phyloP scores from a whole-genome alignment of 1,140 invertebrate species.

The Macrotrachela quadricornifera region DNA sequence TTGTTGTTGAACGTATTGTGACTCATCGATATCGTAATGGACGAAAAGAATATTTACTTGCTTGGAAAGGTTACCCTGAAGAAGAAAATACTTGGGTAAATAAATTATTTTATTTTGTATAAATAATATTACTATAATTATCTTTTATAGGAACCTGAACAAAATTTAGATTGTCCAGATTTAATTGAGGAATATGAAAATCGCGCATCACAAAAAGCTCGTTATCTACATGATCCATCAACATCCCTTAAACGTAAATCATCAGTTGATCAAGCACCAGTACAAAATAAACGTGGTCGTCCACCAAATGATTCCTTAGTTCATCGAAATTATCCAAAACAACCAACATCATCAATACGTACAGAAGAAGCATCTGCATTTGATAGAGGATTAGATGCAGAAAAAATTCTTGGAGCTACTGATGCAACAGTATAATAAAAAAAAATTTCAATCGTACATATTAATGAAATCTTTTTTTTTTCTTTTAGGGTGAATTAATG shows the following conservation, averaged over 20 bases:
- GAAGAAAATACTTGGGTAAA: slow-evolving; percentile 7
- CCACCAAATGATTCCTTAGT: too few species aligned
- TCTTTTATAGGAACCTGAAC: slow-evolving; percentile 25
- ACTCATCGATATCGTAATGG: not conserved
- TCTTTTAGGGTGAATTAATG: slow-evolving; percentile 57
- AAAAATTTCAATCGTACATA: too few species aligned
- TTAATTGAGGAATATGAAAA: slow-evolving; percentile 72
- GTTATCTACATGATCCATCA: slow-evolving; percentile 3
- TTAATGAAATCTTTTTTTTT: too few species aligned
- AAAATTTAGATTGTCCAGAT: slow-evolving; percentile 63
- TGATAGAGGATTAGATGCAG: slow-evolving; percentile 65
- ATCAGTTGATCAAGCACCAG: too few species aligned
- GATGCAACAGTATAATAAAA: slow-evolving; percentile 38
- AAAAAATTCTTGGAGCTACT: slow-evolving; percentile 80
- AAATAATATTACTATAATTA: not conserved
- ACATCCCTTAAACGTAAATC: slow-evolving; percentile 21
- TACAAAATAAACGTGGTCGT: too few species aligned
- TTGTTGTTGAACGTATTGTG: slow-evolving; percentile 63
- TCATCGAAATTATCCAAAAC: too few species aligned
- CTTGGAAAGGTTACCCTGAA: slow-evolving; percentile 8
- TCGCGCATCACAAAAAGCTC: slow-evolving; percentile 17
- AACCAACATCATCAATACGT: not conserved
- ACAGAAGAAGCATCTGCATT: slow-evolving; percentile 40
- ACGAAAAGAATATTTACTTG: slow-evolving; percentile 1
- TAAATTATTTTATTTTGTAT: not conserved